Base-by-base conservation (phyloP, 2,888 invertebrate genomes). In the Caenorhabditis afra region DNA sequence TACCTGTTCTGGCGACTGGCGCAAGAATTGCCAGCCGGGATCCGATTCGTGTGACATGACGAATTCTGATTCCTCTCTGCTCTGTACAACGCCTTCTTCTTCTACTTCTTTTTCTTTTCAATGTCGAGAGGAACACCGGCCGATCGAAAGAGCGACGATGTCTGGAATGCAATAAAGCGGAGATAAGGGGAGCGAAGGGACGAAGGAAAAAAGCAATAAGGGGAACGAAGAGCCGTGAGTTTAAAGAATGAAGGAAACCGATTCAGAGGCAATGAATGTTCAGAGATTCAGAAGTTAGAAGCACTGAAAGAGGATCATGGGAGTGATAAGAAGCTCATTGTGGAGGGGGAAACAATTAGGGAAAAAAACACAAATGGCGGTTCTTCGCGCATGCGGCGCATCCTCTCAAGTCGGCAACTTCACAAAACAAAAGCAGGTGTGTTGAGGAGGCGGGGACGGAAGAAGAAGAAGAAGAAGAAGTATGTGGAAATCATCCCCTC, bases 21-120 rank as follows among this genome's bases (percentile, higher is more conserved):
- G 84, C 59, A 90, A 81, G 74, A 77, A 90, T 76, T 87, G 88
- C 90, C 90, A 90, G 61, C 88, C 90, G 45, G 90, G 89, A 78
- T 90, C 90, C 70, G 81, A 68, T 70, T 79, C 81, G 80, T 80
- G 80, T 68, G 70, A 62, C 80, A 80, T 80, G 53, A 44, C 47
- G 74, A 29, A 29, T 29, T 29, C 44, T 61, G 23, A 50, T 39
- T 57, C 37, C 52, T 12, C 45, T 59, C 23, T n/a, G 14, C 16
- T 23, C 18, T 58, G 10, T 49, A 37, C 67, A 49, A 55, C 57
- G 20, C 29, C 70, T 62, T 55, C 55, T 62, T 16, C 35, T 53
- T 22, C 22, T 35, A 29, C 16, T 57, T 20, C 41, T 57, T 22
- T 41, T 57, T 57, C 41, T 18, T 4, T 57, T 57, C 57, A 39